A percentile compares a stretch with the other conserved stretches of the same genome.
Evolutionary conservation across 2,888 invertebrate genomes (phyloP).

Genomic region (Galeruca laticollis): DNA sequence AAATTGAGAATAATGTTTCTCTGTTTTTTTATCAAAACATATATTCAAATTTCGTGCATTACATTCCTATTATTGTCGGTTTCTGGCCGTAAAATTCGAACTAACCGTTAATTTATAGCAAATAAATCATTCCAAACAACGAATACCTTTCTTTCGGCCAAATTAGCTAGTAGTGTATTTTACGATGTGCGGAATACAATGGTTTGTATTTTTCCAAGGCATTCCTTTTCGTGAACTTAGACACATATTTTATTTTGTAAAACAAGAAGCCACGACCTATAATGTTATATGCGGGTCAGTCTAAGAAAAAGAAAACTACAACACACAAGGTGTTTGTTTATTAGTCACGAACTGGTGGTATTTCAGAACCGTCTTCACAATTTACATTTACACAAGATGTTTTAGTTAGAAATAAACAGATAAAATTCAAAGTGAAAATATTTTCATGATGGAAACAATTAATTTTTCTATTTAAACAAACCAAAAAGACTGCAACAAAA

Average conservation of each 20-base stretch:
- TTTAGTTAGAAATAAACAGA: too few species aligned
- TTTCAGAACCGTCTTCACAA: slow-evolving; percentile 3
- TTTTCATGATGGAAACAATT: too few species aligned
- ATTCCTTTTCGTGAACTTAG: slow-evolving; percentile 21
- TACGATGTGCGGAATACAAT: slow-evolving; percentile 9
- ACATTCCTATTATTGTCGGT: background rate
- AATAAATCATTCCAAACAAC: slow-evolving; percentile 7
- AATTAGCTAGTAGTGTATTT: slow-evolving; percentile 17
- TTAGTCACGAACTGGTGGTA: slow-evolving; percentile 15
- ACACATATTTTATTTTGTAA: slow-evolving; percentile 19
- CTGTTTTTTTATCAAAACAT: background rate
- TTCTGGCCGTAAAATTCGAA: background rate
- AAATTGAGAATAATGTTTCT: too few species aligned
- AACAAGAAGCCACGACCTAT: slow-evolving; percentile 19
- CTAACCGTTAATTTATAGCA: slow-evolving; percentile 1
- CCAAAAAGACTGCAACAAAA: too few species aligned
- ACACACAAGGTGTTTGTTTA: slow-evolving; percentile 29
- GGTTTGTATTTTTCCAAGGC: slow-evolving; percentile 10
- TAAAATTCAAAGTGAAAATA: too few species aligned
- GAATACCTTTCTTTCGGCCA: slow-evolving; percentile 25
- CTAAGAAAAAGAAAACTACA: slow-evolving; percentile 15
- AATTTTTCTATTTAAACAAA: too few species aligned
- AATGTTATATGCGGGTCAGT: slow-evolving; percentile 31
- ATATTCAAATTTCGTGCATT: background rate
- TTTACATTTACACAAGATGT: background rate